Conservation (phyloP, 2,888 invertebrate genomes). For the Bursaphelenchus okinawaensis region DNA sequence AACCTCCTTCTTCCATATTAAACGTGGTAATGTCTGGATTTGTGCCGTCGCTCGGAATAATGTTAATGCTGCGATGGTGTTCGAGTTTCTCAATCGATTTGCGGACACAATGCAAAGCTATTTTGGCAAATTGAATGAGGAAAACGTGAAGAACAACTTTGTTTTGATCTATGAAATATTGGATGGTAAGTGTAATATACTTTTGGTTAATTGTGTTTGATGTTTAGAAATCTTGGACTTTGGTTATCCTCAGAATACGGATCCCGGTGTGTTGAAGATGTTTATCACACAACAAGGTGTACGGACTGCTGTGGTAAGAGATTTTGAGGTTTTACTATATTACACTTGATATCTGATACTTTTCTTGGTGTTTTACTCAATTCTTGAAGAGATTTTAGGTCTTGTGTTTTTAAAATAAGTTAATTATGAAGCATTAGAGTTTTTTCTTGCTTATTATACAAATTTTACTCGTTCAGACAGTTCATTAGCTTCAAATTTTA, state of each 20-base stretch:
- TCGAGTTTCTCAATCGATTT: constrained; percentile 90
- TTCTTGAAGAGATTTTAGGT: background rate
- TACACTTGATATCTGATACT: background rate
- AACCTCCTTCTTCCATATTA: constrained; percentile 98
- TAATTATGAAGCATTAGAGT: background rate
- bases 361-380: background rate
- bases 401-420: background rate
- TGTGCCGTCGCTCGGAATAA: constrained; percentile 99
- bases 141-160: constrained; percentile 99
- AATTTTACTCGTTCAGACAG: background rate
- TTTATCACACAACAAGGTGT: constrained; percentile 99
- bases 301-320: constrained; percentile 50
- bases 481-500: constrained; percentile 3
- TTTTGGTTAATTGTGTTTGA: background rate
- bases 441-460: background rate
- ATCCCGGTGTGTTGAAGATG: constrained; percentile 95
- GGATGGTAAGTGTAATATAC: constrained; percentile 68
- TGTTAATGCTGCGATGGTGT: constrained; percentile 96
- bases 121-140: constrained; percentile 91
- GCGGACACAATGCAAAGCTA: constrained; percentile 92
- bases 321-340: background rate
- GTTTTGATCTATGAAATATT: constrained; percentile 96
- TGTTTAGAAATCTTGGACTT: constrained; percentile 89
- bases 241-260: constrained; percentile 99
- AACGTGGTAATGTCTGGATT: constrained; percentile 97